Conservation (phyloP, 2,113 vertebrate species). For the Periophthalmodon schlosseri region DNA sequence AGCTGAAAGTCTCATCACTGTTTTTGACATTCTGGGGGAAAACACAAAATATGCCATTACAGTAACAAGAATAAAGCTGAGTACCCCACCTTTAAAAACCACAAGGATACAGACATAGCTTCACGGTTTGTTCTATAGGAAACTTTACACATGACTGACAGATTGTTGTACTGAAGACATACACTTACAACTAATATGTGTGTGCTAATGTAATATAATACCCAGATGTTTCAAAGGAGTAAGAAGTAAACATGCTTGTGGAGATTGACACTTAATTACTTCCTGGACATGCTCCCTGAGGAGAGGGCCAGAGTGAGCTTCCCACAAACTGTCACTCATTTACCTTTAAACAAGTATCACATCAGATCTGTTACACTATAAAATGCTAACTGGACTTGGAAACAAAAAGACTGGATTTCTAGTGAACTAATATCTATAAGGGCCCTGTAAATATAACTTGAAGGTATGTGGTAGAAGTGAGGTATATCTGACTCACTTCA, state of each 20-base stretch:
- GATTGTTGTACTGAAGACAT: neutral
- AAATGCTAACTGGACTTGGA: neutral
- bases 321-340: neutral
- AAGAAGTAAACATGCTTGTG: neutral
- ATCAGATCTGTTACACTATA: neutral
- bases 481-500: slow-evolving; percentile 1
- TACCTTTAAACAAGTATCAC: neutral
- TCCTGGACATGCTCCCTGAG: neutral
- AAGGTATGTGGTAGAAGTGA: no score
- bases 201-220: no score
- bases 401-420: neutral
- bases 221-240: neutral
- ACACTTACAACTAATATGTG: neutral
- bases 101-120: neutral
- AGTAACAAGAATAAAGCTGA: no score
- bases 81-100: neutral
- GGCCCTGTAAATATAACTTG: no score
- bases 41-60: no score
- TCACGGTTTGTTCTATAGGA: neutral
- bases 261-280: neutral
- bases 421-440: no score
- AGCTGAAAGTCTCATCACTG: no score
- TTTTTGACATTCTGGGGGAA: no score
- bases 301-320: neutral
- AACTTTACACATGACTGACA: neutral